Percentiles rank a stretch among this genome's conserved stretches.
Evolutionary conservation across 1,140 invertebrate genomes (phyloP).

Genomic region (Psilanteris sp.): DNA sequence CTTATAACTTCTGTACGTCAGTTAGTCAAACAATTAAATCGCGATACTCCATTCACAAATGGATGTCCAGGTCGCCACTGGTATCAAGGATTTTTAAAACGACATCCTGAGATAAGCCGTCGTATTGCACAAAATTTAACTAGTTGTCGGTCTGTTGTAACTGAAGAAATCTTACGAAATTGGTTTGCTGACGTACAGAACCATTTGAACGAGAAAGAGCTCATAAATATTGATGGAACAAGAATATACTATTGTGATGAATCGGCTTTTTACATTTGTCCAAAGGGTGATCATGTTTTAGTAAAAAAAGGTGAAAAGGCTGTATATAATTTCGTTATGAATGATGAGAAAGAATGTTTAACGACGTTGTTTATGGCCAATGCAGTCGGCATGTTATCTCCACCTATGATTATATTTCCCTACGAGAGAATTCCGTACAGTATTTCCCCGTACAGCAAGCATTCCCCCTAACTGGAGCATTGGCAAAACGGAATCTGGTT

Average conservation of each 20-base stretch:
- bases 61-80: constrained; percentile 62
- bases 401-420: constrained; percentile 15
- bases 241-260: constrained; percentile 71
- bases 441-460: constrained; percentile 5
- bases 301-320: too few species aligned
- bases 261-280: constrained; percentile 56
- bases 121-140: constrained; percentile 60
- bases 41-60: constrained; percentile 40
- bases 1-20: too few species aligned
- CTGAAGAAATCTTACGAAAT: constrained; percentile 50
- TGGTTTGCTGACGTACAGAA: constrained; percentile 60
- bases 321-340: too few species aligned
- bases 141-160: constrained; percentile 56
- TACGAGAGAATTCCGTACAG: constrained; percentile 28
- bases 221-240: constrained; percentile 60
- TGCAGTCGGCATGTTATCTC: constrained; percentile 20
- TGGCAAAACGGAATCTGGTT: constrained; percentile 58
- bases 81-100: constrained; percentile 62
- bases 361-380: constrained; percentile 28
- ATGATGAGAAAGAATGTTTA: constrained; percentile 30
- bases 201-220: constrained; percentile 41
- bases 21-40: too few species aligned
- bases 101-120: constrained; percentile 57
- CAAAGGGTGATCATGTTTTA: constrained; percentile 32
- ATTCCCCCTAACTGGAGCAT: constrained; percentile 44